phyloP scores from a whole-genome alignment of 37 sponge, comb jelly and placozoan genomes.

The Geodia barretti region DNA sequence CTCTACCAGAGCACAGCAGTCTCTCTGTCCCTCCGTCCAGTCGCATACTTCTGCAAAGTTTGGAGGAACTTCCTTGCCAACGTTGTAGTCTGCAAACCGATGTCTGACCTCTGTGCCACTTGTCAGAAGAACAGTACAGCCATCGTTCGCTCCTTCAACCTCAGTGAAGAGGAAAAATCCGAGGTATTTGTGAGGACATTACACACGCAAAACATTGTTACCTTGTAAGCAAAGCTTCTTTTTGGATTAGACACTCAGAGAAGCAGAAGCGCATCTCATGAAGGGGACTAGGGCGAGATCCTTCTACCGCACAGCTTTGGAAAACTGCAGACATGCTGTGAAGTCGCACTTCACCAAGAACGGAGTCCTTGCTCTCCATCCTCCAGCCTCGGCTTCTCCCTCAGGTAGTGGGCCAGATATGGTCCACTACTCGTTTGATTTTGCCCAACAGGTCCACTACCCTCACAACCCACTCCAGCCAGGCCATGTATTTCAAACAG shows the following conservation, averaged over 20 bases:
- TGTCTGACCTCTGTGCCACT: not conserved
- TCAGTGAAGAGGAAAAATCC: too few species aligned
- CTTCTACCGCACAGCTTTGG: not conserved
- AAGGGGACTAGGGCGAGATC: not conserved
- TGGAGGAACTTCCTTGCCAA: not conserved
- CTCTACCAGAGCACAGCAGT: not conserved
- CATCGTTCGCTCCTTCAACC: too few species aligned
- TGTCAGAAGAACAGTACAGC: not conserved
- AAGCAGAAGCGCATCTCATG: not conserved
- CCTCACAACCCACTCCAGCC: not conserved
- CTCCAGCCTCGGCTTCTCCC: not conserved
- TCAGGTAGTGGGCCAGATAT: not conserved
- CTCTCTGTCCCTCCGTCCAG: not conserved
- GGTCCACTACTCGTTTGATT: slow-evolving; percentile 4
- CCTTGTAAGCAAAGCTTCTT: not conserved
- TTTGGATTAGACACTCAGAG: not conserved
- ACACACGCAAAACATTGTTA: not conserved
- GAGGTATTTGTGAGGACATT: not conserved
- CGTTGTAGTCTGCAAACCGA: not conserved
- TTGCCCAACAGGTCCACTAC: not conserved
- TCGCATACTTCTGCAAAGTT: not conserved
- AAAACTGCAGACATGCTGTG: not conserved
- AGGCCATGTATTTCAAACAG: not conserved
- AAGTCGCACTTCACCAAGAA: not conserved
- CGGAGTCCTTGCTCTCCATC: not conserved